Conservation (phyloP, 2,113 vertebrate genomes). For the Megalops atlanticus region DNA sequence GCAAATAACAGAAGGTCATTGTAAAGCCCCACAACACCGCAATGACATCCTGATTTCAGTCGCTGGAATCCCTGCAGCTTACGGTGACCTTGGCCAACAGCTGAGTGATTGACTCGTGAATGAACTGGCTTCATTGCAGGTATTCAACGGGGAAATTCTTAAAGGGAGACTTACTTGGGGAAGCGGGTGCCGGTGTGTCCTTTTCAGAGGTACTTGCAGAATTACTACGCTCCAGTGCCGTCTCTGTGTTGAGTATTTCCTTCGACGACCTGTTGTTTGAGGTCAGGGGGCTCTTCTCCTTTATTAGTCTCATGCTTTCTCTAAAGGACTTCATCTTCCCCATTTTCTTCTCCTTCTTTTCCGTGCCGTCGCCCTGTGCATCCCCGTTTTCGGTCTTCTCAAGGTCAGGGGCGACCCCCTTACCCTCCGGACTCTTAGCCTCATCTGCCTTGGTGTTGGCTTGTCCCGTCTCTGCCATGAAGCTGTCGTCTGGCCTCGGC, state of each 20-base stretch:
- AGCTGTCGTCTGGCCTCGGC: background rate
- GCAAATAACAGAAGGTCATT: background rate
- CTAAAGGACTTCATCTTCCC: conserved; percentile 25
- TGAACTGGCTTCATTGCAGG: background rate
- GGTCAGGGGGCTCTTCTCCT: conserved; percentile 36
- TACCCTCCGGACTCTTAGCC: conserved; percentile 19
- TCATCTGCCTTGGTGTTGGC: background rate
- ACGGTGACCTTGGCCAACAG: background rate
- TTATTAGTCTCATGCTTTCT: conserved; percentile 27
- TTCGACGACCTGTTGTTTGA: conserved; percentile 36
- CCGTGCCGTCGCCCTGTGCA: background rate
- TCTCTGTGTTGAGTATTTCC: background rate
- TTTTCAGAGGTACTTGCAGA: background rate
- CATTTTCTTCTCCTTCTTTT: conserved; percentile 19
- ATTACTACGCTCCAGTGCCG: background rate
- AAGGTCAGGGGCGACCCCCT: background rate
- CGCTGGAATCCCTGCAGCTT: background rate
- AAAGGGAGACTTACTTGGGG: conserved; percentile 57
- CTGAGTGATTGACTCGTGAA: background rate
- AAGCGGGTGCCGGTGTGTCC: conserved; percentile 10
- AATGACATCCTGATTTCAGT: background rate
- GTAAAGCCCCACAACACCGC: background rate
- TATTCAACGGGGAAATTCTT: background rate
- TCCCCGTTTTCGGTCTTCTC: conserved; percentile 26
- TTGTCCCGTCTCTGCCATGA: conserved; percentile 26